Conservation (phyloP, 1,140 invertebrate genomes). For the Steinernema khuongi region DNA sequence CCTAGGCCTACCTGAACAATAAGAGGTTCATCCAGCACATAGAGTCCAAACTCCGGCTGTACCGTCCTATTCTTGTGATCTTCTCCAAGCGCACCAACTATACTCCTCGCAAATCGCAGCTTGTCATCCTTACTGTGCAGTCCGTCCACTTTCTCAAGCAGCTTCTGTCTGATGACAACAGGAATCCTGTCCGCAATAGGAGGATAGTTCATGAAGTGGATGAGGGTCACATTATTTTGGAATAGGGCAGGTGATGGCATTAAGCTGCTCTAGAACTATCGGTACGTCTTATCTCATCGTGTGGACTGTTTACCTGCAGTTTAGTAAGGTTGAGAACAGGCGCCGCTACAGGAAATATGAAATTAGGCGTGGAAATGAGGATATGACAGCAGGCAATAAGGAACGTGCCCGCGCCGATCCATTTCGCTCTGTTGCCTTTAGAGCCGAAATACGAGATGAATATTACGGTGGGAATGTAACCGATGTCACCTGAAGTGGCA, state of each 20-base stretch:
- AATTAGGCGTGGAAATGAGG: conserved; percentile 52
- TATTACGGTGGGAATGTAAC: conserved; percentile 57
- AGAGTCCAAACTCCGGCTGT: conserved; percentile 23
- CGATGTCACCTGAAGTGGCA: conserved; percentile 49
- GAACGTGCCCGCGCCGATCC: conserved; percentile 55
- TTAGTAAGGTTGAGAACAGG: conserved; percentile 48
- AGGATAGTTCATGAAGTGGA: conserved; percentile 39
- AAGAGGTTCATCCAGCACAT: conserved; percentile 29
- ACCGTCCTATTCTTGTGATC: conserved; percentile 26
- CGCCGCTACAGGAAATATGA: conserved; percentile 46
- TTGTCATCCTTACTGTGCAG: neutral
- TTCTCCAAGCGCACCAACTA: neutral
- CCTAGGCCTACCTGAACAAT: conserved; percentile 17
- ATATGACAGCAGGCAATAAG: conserved; percentile 55
- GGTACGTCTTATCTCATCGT: neutral
- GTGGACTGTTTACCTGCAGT: conserved; percentile 37
- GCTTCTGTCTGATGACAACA: neutral
- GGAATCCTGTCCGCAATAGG: conserved; percentile 47
- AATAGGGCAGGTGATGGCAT: conserved; percentile 30
- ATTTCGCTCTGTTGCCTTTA: conserved; percentile 52
- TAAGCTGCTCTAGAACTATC: conserved; percentile 26
- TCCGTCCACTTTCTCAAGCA: conserved; percentile 16
- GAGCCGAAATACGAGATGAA: conserved; percentile 56
- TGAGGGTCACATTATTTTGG: conserved; percentile 36
- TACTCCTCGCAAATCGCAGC: conserved; percentile 1